Conservation (phyloP, 1,140 invertebrate genomes). For the Drosophila subobscura region DNA sequence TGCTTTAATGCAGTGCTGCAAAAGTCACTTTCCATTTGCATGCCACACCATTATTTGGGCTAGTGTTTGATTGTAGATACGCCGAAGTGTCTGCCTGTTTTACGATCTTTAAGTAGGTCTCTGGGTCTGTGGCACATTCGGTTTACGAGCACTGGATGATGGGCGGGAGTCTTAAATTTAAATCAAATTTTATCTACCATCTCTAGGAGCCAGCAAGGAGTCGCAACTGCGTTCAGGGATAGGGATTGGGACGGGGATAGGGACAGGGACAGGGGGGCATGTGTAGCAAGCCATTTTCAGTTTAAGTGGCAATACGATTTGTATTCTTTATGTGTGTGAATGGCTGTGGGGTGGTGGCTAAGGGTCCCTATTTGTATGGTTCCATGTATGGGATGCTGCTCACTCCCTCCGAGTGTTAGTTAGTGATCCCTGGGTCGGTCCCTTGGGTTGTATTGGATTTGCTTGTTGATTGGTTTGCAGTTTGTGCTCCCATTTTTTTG, state of each 20-base stretch:
- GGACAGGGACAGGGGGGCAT: slow-evolving; percentile 48
- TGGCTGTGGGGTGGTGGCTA: slow-evolving; percentile 18
- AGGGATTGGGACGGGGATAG: slow-evolving; percentile 14
- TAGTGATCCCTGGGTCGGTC: slow-evolving; percentile 53
- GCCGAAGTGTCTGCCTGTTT: no score
- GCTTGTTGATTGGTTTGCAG: slow-evolving; percentile 78
- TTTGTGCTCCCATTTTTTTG: slow-evolving; percentile 28
- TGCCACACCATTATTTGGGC: no score
- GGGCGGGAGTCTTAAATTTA: no score
- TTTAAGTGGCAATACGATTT: slow-evolving; percentile 80
- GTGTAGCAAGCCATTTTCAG: slow-evolving; percentile 73
- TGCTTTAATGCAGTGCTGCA: no score
- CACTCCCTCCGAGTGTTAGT: slow-evolving; percentile 49
- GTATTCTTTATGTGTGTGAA: slow-evolving; percentile 67
- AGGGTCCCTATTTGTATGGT: slow-evolving; percentile 13
- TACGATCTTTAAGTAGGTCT: no score
- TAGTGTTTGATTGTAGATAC: no score
- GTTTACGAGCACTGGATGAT: no score
- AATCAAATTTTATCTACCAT: slow-evolving; percentile 15
- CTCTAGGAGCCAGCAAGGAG: slow-evolving; percentile 5
- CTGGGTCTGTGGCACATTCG: no score
- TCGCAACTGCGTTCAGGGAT: background rate
- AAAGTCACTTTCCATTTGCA: no score
- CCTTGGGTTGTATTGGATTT: slow-evolving; percentile 74
- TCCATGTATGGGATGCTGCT: slow-evolving; percentile 1